phyloP scores from a whole-genome alignment of 2,113 vertebrate genomes.

The Gallinago media region DNA sequence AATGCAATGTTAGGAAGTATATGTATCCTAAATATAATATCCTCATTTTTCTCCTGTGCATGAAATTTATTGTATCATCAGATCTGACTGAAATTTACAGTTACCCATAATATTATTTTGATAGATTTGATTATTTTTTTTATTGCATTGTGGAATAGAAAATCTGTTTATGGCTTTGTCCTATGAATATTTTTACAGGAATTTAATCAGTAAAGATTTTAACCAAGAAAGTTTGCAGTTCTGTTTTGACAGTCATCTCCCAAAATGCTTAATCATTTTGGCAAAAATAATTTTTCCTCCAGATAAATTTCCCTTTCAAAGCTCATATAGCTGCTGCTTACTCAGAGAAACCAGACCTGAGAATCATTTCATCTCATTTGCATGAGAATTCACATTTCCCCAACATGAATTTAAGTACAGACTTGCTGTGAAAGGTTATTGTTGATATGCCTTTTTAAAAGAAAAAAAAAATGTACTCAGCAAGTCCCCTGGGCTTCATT shows the following conservation, averaged over 20 bases:
- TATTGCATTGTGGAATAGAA: slow-evolving; percentile 18
- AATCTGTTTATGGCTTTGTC: slow-evolving; percentile 13
- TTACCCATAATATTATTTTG: slow-evolving; percentile 45
- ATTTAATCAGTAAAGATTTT: slow-evolving; percentile 52
- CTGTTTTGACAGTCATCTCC: slow-evolving; percentile 34
- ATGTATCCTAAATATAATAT: slow-evolving; percentile 41
- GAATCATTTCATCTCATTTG: slow-evolving; percentile 27
- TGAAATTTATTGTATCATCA: slow-evolving; percentile 8
- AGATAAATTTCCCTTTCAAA: slow-evolving; percentile 48
- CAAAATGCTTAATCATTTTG: slow-evolving; percentile 48
- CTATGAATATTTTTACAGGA: slow-evolving; percentile 39
- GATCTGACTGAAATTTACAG: slow-evolving; percentile 57
- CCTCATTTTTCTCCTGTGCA: slow-evolving; percentile 24
- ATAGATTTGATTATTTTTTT: background rate
- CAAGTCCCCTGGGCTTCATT: slow-evolving; percentile 34
- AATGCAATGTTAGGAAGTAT: background rate
- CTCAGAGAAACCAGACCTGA: slow-evolving; percentile 3
- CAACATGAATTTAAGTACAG: background rate
- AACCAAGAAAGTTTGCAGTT: slow-evolving; percentile 36
- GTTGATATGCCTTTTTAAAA: slow-evolving; percentile 27
- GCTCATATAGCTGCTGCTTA: slow-evolving; percentile 14
- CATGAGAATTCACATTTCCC: slow-evolving; percentile 2
- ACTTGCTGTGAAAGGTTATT: slow-evolving; percentile 54
- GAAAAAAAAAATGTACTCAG: slow-evolving; percentile 31
- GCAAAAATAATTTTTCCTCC: slow-evolving; percentile 50